Percentiles rank a stretch among this genome's conserved stretches.
Conservation (phyloP, 2,797 vertebrate genomes). For the Acomys russatus region DNA sequence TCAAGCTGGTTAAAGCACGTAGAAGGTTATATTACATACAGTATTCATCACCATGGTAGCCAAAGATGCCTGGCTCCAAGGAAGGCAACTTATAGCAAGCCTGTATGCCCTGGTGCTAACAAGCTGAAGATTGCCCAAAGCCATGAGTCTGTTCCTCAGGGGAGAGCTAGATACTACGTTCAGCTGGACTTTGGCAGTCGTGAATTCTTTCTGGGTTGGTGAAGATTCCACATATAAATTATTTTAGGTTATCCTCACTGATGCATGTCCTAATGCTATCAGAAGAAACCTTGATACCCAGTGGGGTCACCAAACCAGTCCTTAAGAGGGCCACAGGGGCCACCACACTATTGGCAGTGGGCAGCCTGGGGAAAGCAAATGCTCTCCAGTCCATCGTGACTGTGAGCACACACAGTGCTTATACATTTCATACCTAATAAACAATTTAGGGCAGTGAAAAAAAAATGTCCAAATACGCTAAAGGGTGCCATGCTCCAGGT, state of each 20-base stretch:
- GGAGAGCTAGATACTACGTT: not conserved
- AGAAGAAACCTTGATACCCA: not conserved
- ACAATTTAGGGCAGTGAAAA: not conserved
- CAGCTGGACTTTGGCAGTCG: not conserved
- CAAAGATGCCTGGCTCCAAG: not conserved
- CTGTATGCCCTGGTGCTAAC: not conserved
- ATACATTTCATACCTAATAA: not conserved
- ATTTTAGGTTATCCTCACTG: not conserved
- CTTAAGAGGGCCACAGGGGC: not conserved
- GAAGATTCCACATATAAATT: not conserved
- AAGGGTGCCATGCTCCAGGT: not conserved
- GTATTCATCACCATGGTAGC: not conserved
- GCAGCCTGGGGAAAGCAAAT: too few species aligned
- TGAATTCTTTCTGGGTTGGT: not conserved
- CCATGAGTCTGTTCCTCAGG: not conserved
- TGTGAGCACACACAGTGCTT: not conserved
- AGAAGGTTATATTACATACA: not conserved
- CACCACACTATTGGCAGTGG: too few species aligned
- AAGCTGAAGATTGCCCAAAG: not conserved
- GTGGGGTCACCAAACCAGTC: not conserved
- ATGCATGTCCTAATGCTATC: not conserved
- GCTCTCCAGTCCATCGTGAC: not conserved
- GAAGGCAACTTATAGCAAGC: not conserved
- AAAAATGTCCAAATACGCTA: not conserved
- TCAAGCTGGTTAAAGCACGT: not conserved